phyloP scores from a whole-genome alignment of 2,888 invertebrate species.

The Metellina segmentata region DNA sequence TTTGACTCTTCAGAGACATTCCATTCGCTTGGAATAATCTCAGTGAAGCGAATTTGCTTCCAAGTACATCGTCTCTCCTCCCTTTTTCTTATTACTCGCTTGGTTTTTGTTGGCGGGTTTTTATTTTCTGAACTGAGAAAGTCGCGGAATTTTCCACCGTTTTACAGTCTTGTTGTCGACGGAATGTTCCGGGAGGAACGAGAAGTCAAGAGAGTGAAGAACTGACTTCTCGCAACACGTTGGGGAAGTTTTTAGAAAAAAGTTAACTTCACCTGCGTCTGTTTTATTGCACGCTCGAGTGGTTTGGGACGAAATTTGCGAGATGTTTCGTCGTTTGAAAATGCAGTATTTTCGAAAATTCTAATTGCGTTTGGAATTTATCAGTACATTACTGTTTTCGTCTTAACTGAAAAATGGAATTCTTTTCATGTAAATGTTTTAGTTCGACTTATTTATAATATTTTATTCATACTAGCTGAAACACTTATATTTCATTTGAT shows the following conservation, averaged over 20 bases:
- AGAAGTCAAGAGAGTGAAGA: not conserved
- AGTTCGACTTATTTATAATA: too few species aligned
- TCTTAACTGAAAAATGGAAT: not conserved
- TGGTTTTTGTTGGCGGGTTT: slow-evolving; percentile 9
- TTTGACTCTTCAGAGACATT: slow-evolving; percentile 41
- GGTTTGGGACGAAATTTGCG: not conserved
- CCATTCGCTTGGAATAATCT: slow-evolving; percentile 44
- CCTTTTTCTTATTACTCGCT: slow-evolving; percentile 6
- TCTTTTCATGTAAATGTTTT: not conserved
- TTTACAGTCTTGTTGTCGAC: slow-evolving; percentile 13
- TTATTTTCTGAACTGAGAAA: not conserved
- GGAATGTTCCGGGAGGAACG: slow-evolving; percentile 13
- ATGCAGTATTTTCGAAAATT: not conserved
- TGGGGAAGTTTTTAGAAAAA: not conserved
- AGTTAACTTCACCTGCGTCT: not conserved
- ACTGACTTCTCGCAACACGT: not conserved
- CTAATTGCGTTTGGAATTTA: not conserved
- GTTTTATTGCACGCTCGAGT: not conserved
- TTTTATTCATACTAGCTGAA: too few species aligned
- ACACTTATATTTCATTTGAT: too few species aligned
- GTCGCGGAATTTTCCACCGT: slow-evolving; percentile 43
- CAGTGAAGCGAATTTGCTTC: slow-evolving; percentile 52
- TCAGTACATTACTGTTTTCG: not conserved
- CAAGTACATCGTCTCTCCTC: slow-evolving; percentile 13
- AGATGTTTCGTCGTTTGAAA: not conserved